Percentiles rank a stretch among this genome's conserved stretches.
phyloP scores from a whole-genome alignment of 2,888 invertebrate species.

The Rhagonycha fulva region DNA sequence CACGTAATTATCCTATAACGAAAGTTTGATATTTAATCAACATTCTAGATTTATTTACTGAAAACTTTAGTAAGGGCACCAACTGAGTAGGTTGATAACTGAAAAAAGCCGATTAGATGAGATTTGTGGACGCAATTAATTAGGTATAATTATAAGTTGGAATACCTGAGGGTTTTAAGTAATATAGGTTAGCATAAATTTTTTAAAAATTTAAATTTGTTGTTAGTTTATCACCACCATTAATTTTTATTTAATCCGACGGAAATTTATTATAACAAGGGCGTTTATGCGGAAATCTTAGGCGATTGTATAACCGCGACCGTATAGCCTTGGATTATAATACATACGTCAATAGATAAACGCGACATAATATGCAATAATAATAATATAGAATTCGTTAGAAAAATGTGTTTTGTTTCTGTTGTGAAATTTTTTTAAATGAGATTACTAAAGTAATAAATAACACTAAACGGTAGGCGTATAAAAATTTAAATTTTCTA shows the following conservation, averaged over 20 bases:
- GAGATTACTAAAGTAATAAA: background rate
- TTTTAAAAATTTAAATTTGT: background rate
- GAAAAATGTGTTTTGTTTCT: background rate
- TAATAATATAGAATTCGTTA: background rate
- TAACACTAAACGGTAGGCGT: background rate
- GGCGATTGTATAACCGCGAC: constrained; percentile 3
- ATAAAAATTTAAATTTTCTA: background rate
- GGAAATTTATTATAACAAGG: constrained; percentile 7
- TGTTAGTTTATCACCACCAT: background rate
- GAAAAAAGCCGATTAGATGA: background rate
- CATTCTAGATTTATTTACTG: background rate
- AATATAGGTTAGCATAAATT: background rate
- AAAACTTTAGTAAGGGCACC: background rate
- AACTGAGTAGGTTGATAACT: background rate
- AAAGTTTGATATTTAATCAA: background rate
- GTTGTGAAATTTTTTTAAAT: background rate
- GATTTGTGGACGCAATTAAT: background rate
- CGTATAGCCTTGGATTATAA: background rate
- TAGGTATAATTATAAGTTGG: background rate
- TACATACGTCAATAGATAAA: constrained; percentile 3
- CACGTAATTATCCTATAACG: background rate
- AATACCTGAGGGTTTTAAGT: background rate
- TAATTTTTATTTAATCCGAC: background rate
- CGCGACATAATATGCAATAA: background rate
- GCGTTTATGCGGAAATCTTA: constrained; percentile 10